A percentile compares a stretch with the other conserved stretches of the same genome.
These are phyloP conservation scores for Acridotheres tristis DNA, from an alignment of 2,797 vertebrate species.

Conservation along the genomic window DNA sequence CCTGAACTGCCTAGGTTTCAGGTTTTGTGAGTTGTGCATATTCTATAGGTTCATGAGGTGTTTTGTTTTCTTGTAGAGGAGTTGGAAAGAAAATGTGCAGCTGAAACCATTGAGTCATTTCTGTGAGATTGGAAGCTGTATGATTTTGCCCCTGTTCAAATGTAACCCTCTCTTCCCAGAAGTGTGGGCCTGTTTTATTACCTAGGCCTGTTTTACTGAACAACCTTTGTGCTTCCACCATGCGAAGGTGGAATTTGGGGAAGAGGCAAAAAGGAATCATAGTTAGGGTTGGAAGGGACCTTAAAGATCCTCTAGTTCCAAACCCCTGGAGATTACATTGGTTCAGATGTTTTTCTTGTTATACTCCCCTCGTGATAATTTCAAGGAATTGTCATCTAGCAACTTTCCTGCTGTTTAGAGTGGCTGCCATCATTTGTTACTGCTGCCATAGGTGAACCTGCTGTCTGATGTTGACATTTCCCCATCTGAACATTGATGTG, in stretches of 20 bases:
- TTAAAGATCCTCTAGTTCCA: background rate
- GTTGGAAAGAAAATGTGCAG: background rate
- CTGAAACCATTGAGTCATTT: background rate
- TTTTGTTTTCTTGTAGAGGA: background rate
- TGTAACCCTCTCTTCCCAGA: background rate
- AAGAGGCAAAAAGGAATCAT: background rate
- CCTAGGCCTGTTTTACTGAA: background rate
- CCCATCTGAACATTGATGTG: background rate
- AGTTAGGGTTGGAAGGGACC: background rate
- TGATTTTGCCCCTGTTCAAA: background rate
- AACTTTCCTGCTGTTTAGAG: background rate
- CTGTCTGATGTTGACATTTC: background rate
- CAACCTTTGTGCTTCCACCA: background rate
- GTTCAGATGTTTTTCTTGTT: background rate
- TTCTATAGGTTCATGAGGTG: background rate
- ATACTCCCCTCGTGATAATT: background rate
- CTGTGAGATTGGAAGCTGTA: background rate
- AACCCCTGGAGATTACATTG: background rate
- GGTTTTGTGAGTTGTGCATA: background rate
- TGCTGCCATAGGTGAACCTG: background rate
- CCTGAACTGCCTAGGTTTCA: background rate
- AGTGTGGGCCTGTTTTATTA: background rate
- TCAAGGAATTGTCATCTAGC: background rate
- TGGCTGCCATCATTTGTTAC: background rate
- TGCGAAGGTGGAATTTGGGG: background rate